Base-by-base conservation (phyloP, 92 coral and sea anemone species). In the Paragorgia papillata region DNA sequence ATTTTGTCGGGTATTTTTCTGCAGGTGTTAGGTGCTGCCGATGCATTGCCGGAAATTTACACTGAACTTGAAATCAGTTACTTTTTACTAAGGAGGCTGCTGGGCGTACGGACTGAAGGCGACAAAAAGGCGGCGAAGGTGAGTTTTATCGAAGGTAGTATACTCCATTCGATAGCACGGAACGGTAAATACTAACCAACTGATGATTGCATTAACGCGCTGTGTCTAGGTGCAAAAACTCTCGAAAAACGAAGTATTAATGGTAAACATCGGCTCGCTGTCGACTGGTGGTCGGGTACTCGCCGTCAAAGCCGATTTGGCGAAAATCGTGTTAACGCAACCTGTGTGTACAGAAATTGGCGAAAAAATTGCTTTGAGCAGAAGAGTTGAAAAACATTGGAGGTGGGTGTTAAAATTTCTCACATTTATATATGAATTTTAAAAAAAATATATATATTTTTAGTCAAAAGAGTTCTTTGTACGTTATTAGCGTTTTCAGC, bases 31-130 rank as follows among this genome's bases (percentile, higher is more conserved):
- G 98, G 98, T 19, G 98, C 98, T 40, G 93, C 89, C 48, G 97
- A 88, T 37, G 92, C 98, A 21, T 81, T 94, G 40, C 98, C 98
- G 8, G 98, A 94, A 69, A 94, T 94, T 59, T 94, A 90, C 85
- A 94, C 98, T 5, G 98, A 94, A 82, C 85, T 94, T 50, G 98
- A 94, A 86, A 94, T 94, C 90, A 94, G 97, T 76, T 94, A 94
- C 88, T 94, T 94, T 81, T 85, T 94, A 71, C 66, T 94, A 83
- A 83, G 98, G 75, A 81, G 98, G 73, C 77, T 94, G 86, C 86
- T 94, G 80, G 98, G 98, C 32, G 98, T 94, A 15, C 80, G 98
- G 79, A 94, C 98, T n/a, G 98, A 94, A 62, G 98, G 98, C 49
- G 98, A 94, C 81, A 94, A 94, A 49, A 94, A 94, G 40, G 98